Evolutionary conservation across 2,888 invertebrate species (phyloP).

Genomic region (Allygus modestus): DNA sequence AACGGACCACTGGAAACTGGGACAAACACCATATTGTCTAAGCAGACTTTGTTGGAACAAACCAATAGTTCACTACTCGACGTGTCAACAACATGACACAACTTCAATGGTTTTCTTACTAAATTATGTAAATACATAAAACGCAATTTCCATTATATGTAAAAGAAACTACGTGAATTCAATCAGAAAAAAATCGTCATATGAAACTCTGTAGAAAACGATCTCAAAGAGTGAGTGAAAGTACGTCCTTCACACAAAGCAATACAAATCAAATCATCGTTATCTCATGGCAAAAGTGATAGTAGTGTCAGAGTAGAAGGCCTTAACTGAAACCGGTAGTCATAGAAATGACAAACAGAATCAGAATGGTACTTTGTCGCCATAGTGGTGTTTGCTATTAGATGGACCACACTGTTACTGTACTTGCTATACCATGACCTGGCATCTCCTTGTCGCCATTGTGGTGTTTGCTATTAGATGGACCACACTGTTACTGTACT

Average conservation of each 20-base stretch:
- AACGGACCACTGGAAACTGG: too few relatives aligned
- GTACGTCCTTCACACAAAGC: not conserved
- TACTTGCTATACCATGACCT: not conserved
- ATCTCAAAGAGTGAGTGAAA: too few relatives aligned
- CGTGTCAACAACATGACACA: too few relatives aligned
- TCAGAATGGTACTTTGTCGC: not conserved
- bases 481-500: not conserved
- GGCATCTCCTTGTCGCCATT: not conserved
- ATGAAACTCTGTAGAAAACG: too few relatives aligned
- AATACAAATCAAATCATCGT: constrained; percentile 21
- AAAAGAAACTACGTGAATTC: too few relatives aligned
- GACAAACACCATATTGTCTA: too few relatives aligned
- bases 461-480: not conserved
- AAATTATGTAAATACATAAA: too few relatives aligned
- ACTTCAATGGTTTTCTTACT: too few relatives aligned
- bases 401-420: not conserved
- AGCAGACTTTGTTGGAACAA: too few relatives aligned
- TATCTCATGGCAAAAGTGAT: not conserved
- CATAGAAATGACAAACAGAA: not conserved
- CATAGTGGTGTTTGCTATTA: not conserved
- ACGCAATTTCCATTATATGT: too few relatives aligned
- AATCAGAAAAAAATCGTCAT: too few relatives aligned
- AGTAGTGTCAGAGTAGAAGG: not conserved
- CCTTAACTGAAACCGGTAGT: not conserved
- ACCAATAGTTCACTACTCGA: too few relatives aligned